A percentile compares a stretch with the other conserved stretches of the same genome.
phyloP scores from a whole-genome alignment of 1,140 invertebrate species.

The Camponotus vicinus region DNA sequence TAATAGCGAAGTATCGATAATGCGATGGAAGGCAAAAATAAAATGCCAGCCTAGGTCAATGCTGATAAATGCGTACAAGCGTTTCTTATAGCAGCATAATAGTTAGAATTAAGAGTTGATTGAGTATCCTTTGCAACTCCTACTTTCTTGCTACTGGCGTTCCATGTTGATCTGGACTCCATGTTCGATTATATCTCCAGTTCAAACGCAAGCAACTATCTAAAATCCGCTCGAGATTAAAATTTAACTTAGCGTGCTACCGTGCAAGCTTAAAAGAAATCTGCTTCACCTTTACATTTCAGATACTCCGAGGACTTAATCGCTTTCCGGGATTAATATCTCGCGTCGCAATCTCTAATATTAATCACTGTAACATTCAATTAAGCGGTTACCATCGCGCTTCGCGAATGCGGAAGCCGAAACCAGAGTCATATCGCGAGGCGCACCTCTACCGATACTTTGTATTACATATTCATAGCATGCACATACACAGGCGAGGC shows the following conservation, averaged over 20 bases:
- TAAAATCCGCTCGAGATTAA: not conserved
- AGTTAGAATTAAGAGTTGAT: slow-evolving; percentile 4
- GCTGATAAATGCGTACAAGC: not conserved
- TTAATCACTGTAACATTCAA: slow-evolving; percentile 21
- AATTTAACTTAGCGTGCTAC: slow-evolving; percentile 19
- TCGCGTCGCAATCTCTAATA: slow-evolving; percentile 37
- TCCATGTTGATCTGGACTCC: slow-evolving; percentile 52
- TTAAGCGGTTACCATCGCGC: slow-evolving; percentile 28
- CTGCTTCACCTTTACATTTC: slow-evolving; percentile 20
- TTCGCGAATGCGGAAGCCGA: slow-evolving; percentile 8
- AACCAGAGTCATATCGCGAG: not conserved
- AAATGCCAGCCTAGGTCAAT: not conserved
- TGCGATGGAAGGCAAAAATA: not conserved
- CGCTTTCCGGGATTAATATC: not conserved
- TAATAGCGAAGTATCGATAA: slow-evolving; percentile 27
- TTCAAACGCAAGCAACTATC: slow-evolving; percentile 32
- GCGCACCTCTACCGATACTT: slow-evolving; percentile 6
- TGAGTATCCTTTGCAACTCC: slow-evolving; percentile 13
- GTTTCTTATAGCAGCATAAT: not conserved
- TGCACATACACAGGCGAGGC: slow-evolving; percentile 16
- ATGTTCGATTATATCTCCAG: slow-evolving; percentile 36
- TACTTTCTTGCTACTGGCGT: not conserved
- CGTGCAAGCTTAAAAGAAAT: slow-evolving; percentile 1
- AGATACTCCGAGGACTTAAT: not conserved
- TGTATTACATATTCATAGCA: slow-evolving; percentile 56